phyloP scores from a whole-genome alignment of 1,140 invertebrate genomes.

The Babylonia areolata region DNA sequence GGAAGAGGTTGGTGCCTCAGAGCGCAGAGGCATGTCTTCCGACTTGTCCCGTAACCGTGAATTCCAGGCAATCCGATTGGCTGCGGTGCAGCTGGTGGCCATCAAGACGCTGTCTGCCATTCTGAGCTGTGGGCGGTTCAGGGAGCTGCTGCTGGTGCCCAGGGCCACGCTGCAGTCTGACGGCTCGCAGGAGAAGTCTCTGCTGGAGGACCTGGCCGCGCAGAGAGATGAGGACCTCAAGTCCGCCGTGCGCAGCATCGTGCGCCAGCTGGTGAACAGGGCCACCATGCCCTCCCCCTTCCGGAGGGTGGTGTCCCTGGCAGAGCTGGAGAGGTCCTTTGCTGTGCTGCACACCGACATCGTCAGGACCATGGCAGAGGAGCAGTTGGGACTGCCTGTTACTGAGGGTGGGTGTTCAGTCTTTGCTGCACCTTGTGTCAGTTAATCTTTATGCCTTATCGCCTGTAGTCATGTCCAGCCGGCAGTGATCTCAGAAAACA shows the following conservation, averaged over 20 bases:
- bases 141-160: slow-evolving; percentile 79
- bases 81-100: slow-evolving; percentile 79
- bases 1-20: neutral
- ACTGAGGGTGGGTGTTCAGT: slow-evolving; percentile 57
- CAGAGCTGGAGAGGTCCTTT: slow-evolving; percentile 79
- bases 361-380: slow-evolving; percentile 70
- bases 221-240: slow-evolving; percentile 74
- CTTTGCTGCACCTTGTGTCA: too few species aligned
- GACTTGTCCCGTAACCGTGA: slow-evolving; percentile 45
- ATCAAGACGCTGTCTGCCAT: slow-evolving; percentile 79
- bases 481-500: too few species aligned
- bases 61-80: slow-evolving; percentile 57
- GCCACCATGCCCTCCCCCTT: slow-evolving; percentile 76
- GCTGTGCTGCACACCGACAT: slow-evolving; percentile 78
- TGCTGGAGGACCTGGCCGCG: slow-evolving; percentile 72
- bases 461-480: too few species aligned
- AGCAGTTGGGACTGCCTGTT: slow-evolving; percentile 58
- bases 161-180: slow-evolving; percentile 65
- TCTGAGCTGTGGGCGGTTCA: slow-evolving; percentile 77
- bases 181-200: slow-evolving; percentile 57
- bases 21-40: neutral
- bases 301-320: slow-evolving; percentile 71
- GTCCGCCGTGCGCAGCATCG: slow-evolving; percentile 66
- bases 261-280: slow-evolving; percentile 72
- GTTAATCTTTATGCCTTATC: too few species aligned